Base-by-base conservation (phyloP, 2,888 invertebrate species). In the Hermaeophaga mercurialis region DNA sequence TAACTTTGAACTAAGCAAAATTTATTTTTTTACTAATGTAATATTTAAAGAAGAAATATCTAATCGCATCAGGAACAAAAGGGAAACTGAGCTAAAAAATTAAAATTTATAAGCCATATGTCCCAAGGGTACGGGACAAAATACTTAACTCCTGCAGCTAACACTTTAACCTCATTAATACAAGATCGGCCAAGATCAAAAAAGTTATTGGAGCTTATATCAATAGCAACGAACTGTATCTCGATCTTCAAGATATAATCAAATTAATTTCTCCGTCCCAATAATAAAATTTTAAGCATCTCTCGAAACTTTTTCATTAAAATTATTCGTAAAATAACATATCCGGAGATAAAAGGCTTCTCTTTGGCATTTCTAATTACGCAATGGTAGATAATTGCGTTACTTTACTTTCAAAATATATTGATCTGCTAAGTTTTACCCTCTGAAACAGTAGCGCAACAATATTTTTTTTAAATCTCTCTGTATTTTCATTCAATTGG, bases 361-460 rank as follows among this genome's bases (percentile, higher is more conserved):
- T 65, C 65, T 69, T 72, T 70, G 72, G 72, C 71, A 71, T 71
- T 73, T 72, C 73, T 75, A 74, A 74, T 73, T 75, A 74, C 70
- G 70, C 74, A 73, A 72, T 72, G 73, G 66, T 69, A 69, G 70
- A 71, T 75, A 75, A 75, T 75, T 74, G 72, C 70, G 72, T 75
- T 75, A 74, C 64, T 63, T 54, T 67, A 68, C 72, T 69, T 73
- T 73, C 70, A 70, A 71, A 73, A 70, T 68, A 68, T 74, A 75
- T 75, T 71, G 75, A 75, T 74, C 72, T 36, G 36, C 8, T 17
- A 36, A 36, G 12, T 4, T 36, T 36, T 33, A 33, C 17, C 36
- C 36, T 7, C 12, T 9, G 2, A 31, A n/a, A 31, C 31, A 31
- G 12, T 3, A 12, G n/a, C 31, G 11, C 12, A 3, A 12, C 4